Evolutionary conservation across 2,113 vertebrate genomes (phyloP), one percentile per base, ranked within the genome.

Genomic region (Ophthalmolycus amberensis): DNA sequence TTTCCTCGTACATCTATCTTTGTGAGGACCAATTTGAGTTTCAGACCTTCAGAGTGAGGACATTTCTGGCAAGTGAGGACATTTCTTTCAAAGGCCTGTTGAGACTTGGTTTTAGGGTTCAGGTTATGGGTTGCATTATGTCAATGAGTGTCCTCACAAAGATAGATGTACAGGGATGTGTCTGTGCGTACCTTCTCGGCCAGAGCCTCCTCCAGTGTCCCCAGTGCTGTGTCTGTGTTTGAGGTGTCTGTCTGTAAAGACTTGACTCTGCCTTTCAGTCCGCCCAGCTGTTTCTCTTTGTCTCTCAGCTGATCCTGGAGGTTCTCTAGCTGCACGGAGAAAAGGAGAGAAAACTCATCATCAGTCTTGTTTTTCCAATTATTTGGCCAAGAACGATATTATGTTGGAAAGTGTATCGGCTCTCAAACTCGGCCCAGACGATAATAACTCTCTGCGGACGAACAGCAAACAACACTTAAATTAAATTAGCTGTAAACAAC

Each of bases 261-360:
- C 71, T 97, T 98, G 64, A 99, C 96, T 56, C 97, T 92, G 11
- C 97, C 97, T 91, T 98, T 99, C 46, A 99, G 89, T 52, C 96
- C 97, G 85, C 95, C 94, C 95, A 98, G 96, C 85, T 99, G 97
- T 82, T 97, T 98, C 79, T 99, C 97, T 89, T 98, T 99, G 87
- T 99, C 97, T 91, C 96, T 94, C 88, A 99, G 87, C 81, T 99
- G 97, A 65, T 99, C 97, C 79, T 96, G 97, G 44, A 99, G 96
- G 88, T 99, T 99, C 91, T 99, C 97, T 29, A 99, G 97, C 96
- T 97, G 71, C 62, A 76, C 46, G 52, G 29, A 68, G 6, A 80
- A 79, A 40, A 40, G 5, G 3, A 64, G 10, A 46, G 8, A 75
- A 64, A 10, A 71, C 9, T 62, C 9, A 83, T 34, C 22, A 64